These are phyloP conservation scores for Dermatemys mawii DNA, from an alignment of 2,113 vertebrate species.

Conservation along the genomic window DNA sequence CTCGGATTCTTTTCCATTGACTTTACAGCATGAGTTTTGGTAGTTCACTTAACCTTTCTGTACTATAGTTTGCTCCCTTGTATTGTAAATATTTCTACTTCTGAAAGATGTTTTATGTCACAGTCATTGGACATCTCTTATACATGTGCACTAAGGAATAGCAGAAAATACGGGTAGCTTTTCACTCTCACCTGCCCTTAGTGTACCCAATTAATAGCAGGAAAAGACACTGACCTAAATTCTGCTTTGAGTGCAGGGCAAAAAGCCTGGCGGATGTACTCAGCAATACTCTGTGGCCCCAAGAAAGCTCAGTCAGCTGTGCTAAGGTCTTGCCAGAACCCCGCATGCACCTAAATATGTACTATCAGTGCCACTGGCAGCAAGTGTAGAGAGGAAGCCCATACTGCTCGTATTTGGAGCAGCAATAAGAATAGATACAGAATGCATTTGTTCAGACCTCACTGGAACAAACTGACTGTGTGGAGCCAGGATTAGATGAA, in stretches of 20 bases:
- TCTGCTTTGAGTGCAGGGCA: background rate
- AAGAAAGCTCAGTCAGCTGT: background rate
- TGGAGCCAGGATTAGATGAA: too few relatives aligned
- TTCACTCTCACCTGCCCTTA: background rate
- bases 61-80: background rate
- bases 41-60: background rate
- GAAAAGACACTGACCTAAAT: background rate
- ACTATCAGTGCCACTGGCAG: background rate
- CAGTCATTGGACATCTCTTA: background rate
- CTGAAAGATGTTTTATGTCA: background rate
- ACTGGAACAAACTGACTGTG: background rate
- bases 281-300: background rate
- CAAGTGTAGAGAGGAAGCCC: background rate
- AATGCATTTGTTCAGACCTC: background rate
- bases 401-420: background rate
- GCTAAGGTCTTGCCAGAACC: background rate
- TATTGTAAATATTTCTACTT: background rate
- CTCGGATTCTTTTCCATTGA: background rate
- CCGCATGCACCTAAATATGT: background rate
- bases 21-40: background rate
- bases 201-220: background rate
- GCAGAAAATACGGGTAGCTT: background rate
- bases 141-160: background rate
- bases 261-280: background rate
- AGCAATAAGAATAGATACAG: background rate